Evolutionary conservation across 2,797 vertebrate species (phyloP).

Genomic region (Myotis vivesi): DNA sequence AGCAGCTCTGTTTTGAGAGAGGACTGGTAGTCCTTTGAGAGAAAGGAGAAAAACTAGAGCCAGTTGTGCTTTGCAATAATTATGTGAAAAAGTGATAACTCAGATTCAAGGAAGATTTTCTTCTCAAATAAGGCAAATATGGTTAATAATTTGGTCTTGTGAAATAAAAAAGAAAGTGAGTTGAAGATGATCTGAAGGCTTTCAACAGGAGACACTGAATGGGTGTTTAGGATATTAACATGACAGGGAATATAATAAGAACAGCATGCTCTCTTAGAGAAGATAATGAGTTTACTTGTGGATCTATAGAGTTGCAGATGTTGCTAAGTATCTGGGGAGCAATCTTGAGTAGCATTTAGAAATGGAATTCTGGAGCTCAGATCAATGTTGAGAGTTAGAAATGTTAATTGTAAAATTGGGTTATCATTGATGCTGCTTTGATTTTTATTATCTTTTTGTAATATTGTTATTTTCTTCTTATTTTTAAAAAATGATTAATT

Average conservation of each 20-base stretch:
- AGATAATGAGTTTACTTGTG: background rate
- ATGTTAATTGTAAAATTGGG: background rate
- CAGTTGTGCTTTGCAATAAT: background rate
- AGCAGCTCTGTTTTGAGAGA: background rate
- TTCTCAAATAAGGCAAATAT: background rate
- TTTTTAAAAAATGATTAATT: background rate
- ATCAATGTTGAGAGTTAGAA: background rate
- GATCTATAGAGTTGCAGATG: background rate
- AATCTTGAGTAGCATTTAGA: background rate
- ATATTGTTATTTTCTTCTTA: background rate
- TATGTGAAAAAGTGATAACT: background rate
- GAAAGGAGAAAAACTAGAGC: background rate
- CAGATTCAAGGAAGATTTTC: background rate
- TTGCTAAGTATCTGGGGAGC: background rate
- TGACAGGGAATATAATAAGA: conserved; percentile 3
- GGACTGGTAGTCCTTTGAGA: background rate
- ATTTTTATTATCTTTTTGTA: background rate
- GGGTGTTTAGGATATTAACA: background rate
- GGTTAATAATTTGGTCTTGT: conserved; percentile 27
- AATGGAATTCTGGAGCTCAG: background rate
- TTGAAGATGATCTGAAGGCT: background rate
- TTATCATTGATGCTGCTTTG: background rate
- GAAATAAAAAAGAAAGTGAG: background rate
- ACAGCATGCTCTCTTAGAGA: background rate
- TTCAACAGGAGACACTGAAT: conserved; percentile 1